phyloP scores from a whole-genome alignment of 1,140 invertebrate species.

The Euwallacea similis region DNA sequence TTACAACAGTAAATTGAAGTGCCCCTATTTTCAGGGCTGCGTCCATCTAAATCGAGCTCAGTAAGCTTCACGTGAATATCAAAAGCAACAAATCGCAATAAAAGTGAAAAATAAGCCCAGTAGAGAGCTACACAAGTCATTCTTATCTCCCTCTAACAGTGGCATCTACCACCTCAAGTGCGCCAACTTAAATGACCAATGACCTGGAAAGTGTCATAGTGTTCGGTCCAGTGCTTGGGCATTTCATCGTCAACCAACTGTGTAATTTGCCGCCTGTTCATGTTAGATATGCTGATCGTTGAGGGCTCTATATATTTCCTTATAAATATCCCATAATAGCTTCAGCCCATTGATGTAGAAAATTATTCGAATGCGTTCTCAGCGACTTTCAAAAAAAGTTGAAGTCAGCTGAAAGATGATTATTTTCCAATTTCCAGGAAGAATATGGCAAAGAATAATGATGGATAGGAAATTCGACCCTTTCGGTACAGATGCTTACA shows the following conservation, averaged over 20 bases:
- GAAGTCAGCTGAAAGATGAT: no score
- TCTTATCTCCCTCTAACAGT: neutral
- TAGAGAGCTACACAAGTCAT: neutral
- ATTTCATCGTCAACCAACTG: conserved; percentile 4
- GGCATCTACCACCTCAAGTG: neutral
- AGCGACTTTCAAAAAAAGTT: neutral
- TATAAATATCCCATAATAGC: conserved; percentile 2
- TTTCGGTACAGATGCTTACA: neutral
- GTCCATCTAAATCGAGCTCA: no score
- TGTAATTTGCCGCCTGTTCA: conserved; percentile 12
- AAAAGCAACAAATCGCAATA: no score
- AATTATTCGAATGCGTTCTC: neutral
- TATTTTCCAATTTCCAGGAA: no score
- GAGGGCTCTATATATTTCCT: conserved; percentile 3
- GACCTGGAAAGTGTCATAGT: conserved; percentile 6
- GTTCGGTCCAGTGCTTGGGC: neutral
- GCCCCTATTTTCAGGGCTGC: no score
- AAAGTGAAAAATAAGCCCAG: no score
- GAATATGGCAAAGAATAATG: no score
- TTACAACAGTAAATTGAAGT: no score
- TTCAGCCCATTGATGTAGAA: neutral
- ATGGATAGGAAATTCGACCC: no score
- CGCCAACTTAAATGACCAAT: neutral
- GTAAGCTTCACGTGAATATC: no score
- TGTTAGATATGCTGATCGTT: neutral